These are phyloP conservation scores for Ptyas mucosa DNA, from an alignment of 2,113 vertebrate species.

Conservation along the genomic window DNA sequence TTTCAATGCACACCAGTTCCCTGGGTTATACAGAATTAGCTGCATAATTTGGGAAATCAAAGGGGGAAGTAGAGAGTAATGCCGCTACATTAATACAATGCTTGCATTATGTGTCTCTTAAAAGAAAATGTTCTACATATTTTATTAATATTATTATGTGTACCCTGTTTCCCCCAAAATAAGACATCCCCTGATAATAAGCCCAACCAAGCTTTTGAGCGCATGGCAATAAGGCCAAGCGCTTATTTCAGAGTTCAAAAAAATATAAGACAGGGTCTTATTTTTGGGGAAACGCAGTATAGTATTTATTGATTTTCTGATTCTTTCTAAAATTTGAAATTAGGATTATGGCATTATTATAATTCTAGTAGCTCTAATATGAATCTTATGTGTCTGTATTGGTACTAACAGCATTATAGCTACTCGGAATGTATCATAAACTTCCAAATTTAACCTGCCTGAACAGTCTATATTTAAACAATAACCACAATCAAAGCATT, in stretches of 20 bases:
- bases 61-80: not conserved
- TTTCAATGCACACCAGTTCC: not conserved
- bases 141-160: constrained; percentile 8
- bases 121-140: not conserved
- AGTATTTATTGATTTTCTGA: not conserved
- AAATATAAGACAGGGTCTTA: too few species aligned
- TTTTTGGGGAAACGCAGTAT: too few species aligned
- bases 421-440: not conserved
- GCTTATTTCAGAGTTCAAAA: too few species aligned
- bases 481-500: not conserved
- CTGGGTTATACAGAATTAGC: not conserved
- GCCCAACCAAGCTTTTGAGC: too few species aligned
- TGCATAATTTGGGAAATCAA: not conserved
- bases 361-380: not conserved
- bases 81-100: not conserved
- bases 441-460: not conserved
- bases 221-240: too few species aligned
- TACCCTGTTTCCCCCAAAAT: too few species aligned
- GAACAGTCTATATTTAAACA: not conserved
- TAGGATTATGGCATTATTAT: not conserved
- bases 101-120: not conserved
- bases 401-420: not conserved
- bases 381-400: not conserved
- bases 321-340: constrained; percentile 8
- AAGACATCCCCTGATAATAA: too few species aligned